These are phyloP conservation scores for Cuniculus paca DNA, from an alignment of 2,797 vertebrate genomes.

Conservation along the genomic window DNA sequence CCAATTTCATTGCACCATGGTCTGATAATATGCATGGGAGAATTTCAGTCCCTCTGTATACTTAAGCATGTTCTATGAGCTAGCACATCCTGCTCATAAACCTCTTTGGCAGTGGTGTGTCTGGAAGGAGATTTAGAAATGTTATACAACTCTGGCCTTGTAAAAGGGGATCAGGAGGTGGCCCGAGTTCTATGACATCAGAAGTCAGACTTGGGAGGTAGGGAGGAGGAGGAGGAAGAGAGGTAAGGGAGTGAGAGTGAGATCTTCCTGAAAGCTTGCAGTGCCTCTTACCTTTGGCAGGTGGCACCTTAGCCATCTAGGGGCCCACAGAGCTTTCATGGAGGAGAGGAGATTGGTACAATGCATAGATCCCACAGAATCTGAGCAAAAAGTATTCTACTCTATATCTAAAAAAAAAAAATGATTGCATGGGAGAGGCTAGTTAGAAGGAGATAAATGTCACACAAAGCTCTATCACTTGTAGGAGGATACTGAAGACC, in stretches of 20 bases:
- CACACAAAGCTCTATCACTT: not conserved
- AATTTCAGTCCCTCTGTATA: too few relatives aligned
- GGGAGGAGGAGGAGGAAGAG: not conserved
- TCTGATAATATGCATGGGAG: too few relatives aligned
- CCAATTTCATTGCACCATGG: too few relatives aligned
- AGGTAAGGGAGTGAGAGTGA: not conserved
- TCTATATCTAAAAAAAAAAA: not conserved
- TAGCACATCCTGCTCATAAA: not conserved
- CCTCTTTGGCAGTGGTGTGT: too few relatives aligned
- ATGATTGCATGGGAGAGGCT: not conserved
- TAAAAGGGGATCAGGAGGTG: not conserved
- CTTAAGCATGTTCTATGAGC: too few relatives aligned
- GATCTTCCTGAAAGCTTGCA: not conserved
- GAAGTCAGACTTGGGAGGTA: not conserved
- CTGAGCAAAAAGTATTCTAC: not conserved
- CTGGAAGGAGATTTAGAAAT: slow-evolving; percentile 6
- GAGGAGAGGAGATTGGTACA: not conserved
- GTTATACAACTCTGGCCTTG: not conserved
- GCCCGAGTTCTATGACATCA: not conserved
- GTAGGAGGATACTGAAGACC: not conserved
- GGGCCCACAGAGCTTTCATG: not conserved
- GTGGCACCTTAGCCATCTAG: not conserved
- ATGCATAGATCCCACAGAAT: too few relatives aligned
- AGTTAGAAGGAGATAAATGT: not conserved
- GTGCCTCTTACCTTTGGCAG: not conserved